Evolutionary conservation across 1,140 invertebrate genomes (phyloP).

Genomic region (Leptinotarsa lineolata): DNA sequence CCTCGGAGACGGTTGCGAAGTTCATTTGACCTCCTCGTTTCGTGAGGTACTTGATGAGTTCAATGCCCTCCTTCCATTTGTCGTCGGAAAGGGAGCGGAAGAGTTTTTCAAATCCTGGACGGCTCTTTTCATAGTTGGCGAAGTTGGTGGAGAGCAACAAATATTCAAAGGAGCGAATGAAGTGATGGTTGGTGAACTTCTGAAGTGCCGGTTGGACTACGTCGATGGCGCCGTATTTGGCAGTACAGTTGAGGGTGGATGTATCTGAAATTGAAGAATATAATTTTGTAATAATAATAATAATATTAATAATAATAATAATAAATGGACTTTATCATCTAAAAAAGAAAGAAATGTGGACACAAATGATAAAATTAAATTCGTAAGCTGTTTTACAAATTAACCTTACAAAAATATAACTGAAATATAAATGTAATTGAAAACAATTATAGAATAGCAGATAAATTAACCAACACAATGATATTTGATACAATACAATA

Average conservation of each 20-base stretch:
- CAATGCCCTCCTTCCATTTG: slow-evolving; percentile 73
- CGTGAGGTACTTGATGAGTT: slow-evolving; percentile 75
- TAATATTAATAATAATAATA: too few species aligned
- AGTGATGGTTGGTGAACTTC: slow-evolving; percentile 67
- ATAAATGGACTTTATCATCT: too few species aligned
- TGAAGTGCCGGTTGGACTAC: slow-evolving; percentile 58
- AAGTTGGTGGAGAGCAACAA: slow-evolving; percentile 76
- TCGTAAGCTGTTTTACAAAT: too few species aligned
- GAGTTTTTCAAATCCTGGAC: slow-evolving; percentile 75
- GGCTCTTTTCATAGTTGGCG: slow-evolving; percentile 74
- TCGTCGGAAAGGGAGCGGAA: slow-evolving; percentile 75
- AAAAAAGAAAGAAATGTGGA: too few species aligned
- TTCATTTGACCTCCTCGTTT: slow-evolving; percentile 70
- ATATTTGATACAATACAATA: too few species aligned
- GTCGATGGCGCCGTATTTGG: slow-evolving; percentile 68
- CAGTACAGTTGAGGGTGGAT: slow-evolving; percentile 63
- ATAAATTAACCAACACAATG: too few species aligned
- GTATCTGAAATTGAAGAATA: slow-evolving; percentile 28
- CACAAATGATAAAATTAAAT: too few species aligned
- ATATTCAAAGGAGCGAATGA: slow-evolving; percentile 74
- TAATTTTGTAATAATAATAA: too few species aligned
- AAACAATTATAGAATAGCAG: too few species aligned
- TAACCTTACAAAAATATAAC: too few species aligned
- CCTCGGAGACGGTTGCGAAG: slow-evolving; percentile 49
- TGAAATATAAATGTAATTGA: too few species aligned